These are phyloP conservation scores for Caenorhabditis imperialis DNA, from an alignment of 2,888 invertebrate genomes.

Conservation along the genomic window DNA sequence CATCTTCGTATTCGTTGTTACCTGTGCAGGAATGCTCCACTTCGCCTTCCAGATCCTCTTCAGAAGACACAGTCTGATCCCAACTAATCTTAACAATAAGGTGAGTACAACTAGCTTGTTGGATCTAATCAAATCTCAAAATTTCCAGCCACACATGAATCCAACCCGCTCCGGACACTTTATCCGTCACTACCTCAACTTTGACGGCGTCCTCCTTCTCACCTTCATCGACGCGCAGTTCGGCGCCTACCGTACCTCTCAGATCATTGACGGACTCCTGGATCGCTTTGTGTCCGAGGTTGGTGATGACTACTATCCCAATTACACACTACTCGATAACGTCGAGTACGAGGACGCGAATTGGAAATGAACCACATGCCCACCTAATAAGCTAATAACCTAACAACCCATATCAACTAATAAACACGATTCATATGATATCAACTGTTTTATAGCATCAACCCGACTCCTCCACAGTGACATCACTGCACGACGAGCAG, in stretches of 20 bases:
- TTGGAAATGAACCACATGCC: constrained; percentile 14
- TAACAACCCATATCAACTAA: no score
- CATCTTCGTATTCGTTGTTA: constrained; percentile 43
- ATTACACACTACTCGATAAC: constrained; percentile 33
- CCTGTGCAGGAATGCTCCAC: constrained; percentile 32
- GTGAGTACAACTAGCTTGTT: not conserved
- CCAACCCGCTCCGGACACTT: constrained; percentile 39
- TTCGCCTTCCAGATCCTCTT: constrained; percentile 47
- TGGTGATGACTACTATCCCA: constrained; percentile 41
- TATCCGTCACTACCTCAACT: constrained; percentile 37
- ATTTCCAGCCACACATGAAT: constrained; percentile 46
- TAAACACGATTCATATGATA: no score
- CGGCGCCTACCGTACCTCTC: constrained; percentile 35
- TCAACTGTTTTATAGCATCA: constrained; percentile 32
- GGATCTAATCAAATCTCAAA: not conserved
- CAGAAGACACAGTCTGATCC: constrained; percentile 50
- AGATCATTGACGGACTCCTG: constrained; percentile 42
- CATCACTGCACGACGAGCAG: constrained; percentile 33
- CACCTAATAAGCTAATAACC: no score
- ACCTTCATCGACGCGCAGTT: constrained; percentile 48
- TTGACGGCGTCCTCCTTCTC: constrained; percentile 48
- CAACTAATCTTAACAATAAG: constrained; percentile 50
- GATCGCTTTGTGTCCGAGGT: constrained; percentile 48
- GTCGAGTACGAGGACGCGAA: constrained; percentile 31
- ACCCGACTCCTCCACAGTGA: constrained; percentile 34